These are phyloP conservation scores for Babylonia areolata DNA, from an alignment of 1,140 invertebrate genomes.

Conservation along the genomic window DNA sequence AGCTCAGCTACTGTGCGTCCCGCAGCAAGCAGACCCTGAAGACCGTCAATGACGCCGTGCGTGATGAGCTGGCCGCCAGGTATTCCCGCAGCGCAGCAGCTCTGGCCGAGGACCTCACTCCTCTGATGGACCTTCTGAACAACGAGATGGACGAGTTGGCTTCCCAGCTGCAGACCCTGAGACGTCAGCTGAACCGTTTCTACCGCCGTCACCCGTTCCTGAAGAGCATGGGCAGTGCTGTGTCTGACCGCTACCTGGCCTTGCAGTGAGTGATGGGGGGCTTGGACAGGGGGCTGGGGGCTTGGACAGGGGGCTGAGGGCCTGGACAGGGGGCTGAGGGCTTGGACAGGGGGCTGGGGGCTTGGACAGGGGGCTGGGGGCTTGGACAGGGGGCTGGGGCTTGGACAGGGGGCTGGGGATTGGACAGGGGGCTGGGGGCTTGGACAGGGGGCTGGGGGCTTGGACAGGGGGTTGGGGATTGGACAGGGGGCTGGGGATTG, in stretches of 20 bases:
- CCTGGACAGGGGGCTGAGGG: too few relatives aligned
- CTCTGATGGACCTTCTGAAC: slow-evolving; percentile 22
- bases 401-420: too few relatives aligned
- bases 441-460: too few relatives aligned
- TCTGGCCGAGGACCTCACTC: slow-evolving; percentile 21
- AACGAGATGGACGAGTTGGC: slow-evolving; percentile 39
- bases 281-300: too few relatives aligned
- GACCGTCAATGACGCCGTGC: slow-evolving; percentile 17
- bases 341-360: too few relatives aligned
- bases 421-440: too few relatives aligned
- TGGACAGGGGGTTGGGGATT: too few relatives aligned
- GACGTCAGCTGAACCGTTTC: slow-evolving; percentile 49
- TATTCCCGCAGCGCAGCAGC: slow-evolving; percentile 13
- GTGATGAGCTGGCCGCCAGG: slow-evolving; percentile 32
- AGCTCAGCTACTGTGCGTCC: neutral
- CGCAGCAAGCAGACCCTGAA: neutral
- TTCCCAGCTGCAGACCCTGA: slow-evolving; percentile 45
- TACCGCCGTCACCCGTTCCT: slow-evolving; percentile 61
- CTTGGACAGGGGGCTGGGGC: too few relatives aligned
- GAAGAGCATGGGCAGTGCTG: slow-evolving; percentile 48
- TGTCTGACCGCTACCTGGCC: neutral
- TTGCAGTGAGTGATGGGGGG: slow-evolving; percentile 25
- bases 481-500: too few relatives aligned
- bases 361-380: too few relatives aligned
- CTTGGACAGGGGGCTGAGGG: too few relatives aligned